Evolutionary conservation across 2,888 invertebrate genomes (phyloP).

Genomic region (Neuroscelio doddi): DNA sequence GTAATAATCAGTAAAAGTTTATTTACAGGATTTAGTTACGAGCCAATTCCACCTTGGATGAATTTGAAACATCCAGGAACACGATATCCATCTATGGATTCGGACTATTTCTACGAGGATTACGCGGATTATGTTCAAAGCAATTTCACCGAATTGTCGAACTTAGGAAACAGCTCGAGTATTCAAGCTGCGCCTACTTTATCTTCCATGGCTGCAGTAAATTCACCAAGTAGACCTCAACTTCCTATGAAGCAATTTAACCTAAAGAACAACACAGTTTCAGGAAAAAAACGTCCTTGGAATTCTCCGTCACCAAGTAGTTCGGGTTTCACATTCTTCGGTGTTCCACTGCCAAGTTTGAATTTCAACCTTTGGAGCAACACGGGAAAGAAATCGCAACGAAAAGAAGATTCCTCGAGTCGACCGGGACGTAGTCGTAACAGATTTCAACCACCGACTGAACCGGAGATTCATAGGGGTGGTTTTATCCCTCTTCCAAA

Average conservation of each 20-base stretch:
- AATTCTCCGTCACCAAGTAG: constrained; percentile 74
- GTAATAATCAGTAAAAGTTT: too few relatives aligned
- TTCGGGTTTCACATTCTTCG: constrained; percentile 87
- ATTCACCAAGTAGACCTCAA: constrained; percentile 11
- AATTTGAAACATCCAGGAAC: constrained; percentile 73
- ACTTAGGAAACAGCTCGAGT: constrained; percentile 75
- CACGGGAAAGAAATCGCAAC: constrained; percentile 67
- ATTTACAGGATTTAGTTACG: neutral
- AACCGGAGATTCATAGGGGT: constrained; percentile 81
- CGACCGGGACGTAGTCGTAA: constrained; percentile 66
- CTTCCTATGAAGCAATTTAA: constrained; percentile 7
- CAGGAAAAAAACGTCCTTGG: constrained; percentile 53
- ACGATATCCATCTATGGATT: constrained; percentile 66
- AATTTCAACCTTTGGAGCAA: constrained; percentile 79
- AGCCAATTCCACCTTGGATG: constrained; percentile 74
- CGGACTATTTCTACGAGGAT: constrained; percentile 87
- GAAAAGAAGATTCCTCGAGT: constrained; percentile 60
- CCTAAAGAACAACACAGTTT: constrained; percentile 13
- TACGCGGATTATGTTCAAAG: constrained; percentile 85
- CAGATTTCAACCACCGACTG: constrained; percentile 71
- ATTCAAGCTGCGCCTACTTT: constrained; percentile 48
- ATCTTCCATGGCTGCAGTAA: constrained; percentile 9
- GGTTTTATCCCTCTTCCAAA: constrained; percentile 86
- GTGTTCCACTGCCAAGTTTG: constrained; percentile 84
- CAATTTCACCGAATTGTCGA: constrained; percentile 71